phyloP scores from a whole-genome alignment of 1,140 invertebrate species.

The Drosophila kurseongensis region DNA sequence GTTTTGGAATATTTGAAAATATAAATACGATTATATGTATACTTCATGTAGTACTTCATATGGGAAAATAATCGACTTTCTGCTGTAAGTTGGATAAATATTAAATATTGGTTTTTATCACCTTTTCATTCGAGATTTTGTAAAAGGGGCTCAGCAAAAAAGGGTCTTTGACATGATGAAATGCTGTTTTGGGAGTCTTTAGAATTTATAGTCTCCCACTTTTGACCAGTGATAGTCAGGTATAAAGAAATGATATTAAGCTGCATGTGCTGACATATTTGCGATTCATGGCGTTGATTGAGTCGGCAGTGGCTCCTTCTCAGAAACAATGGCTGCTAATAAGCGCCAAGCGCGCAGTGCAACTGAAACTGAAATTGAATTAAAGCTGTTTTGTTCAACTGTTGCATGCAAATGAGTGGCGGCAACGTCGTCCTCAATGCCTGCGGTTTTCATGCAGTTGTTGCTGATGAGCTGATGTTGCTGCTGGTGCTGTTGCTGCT shows the following conservation, averaged over 20 bases:
- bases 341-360: conserved; percentile 31
- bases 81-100: too few relatives aligned
- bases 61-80: too few relatives aligned
- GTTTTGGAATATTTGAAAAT: too few relatives aligned
- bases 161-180: too few relatives aligned
- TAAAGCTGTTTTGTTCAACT: conserved; percentile 72
- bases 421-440: conserved; percentile 55
- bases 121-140: too few relatives aligned
- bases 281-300: conserved; percentile 43
- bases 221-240: not conserved
- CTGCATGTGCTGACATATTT: conserved; percentile 61
- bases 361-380: conserved; percentile 66
- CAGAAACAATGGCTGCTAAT: conserved; percentile 48
- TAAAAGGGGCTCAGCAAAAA: too few relatives aligned
- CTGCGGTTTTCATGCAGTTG: conserved; percentile 47
- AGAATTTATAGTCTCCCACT: not conserved
- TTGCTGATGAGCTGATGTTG: conserved; percentile 8
- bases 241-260: not conserved
- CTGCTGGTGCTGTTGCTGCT: conserved; percentile 1
- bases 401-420: conserved; percentile 75
- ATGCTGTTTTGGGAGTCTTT: too few relatives aligned
- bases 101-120: too few relatives aligned
- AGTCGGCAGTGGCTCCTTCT: conserved; percentile 23
- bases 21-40: too few relatives aligned
- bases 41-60: too few relatives aligned